Evolutionary conservation across 2,888 invertebrate species (phyloP), one percentile per base, ranked within the genome.

Genomic region (Dyspetes luteomarginatus): DNA sequence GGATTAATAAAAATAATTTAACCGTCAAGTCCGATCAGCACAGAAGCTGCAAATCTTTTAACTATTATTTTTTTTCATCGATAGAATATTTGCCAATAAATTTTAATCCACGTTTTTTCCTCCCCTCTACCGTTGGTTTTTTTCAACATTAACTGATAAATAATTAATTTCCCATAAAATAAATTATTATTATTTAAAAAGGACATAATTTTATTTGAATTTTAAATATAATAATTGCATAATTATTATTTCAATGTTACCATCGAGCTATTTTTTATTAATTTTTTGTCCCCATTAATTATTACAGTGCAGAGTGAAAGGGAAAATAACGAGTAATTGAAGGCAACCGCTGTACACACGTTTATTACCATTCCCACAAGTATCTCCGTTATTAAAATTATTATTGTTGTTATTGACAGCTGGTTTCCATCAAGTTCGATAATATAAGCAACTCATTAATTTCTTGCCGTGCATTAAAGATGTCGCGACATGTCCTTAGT

Each of bases 1-100:
- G n/a, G n/a, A 60, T 80, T 67, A 65, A 75, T 80, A 55, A n/a
- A n/a, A 74, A 65, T 75, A 41, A 71, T 65, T 65, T 0, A 71
- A 80, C 60, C 75, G 60, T 67, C 67, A n/a, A 62, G 60, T 17
- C 9, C 65, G 12, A 5, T n/a, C n/a, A 36, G 48, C 62, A 19
- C 26, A n/a, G n/a, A n/a, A n/a, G n/a, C 26, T 48, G 52, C 24
- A 62, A 50, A 62, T 62, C 50, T 62, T 50, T 72, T n/a, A n/a
- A n/a, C n/a, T n/a, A n/a, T n/a, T n/a, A n/a, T n/a, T n/a, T 62
- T 72, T 17, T 58, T 48, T 60, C 58, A 71, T 71, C 58, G 36
- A 9, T 12, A 36, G 36, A 48, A n/a, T n/a, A n/a, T n/a, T n/a
- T n/a, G n/a, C n/a, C n/a, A 36, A 36, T 36, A 36, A 9, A 36